A percentile compares a stretch with the other conserved stretches of the same genome.
Conservation (phyloP, 2,888 invertebrate species). For the Oscheius myriophilus region DNA sequence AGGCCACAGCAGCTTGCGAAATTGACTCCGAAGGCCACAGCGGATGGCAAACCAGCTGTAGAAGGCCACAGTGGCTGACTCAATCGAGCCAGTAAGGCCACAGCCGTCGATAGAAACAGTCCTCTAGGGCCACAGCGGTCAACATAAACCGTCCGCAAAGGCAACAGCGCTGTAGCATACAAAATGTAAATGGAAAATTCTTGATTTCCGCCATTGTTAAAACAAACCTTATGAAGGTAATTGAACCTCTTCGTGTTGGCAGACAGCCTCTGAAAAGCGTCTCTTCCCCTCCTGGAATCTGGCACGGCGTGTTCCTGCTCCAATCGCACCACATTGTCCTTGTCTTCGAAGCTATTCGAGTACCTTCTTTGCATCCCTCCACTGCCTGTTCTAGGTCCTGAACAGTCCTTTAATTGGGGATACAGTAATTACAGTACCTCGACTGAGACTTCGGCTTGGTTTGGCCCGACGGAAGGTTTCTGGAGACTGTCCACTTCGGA, state of each 20-base stretch:
- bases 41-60: too few species aligned
- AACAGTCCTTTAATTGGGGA: not conserved
- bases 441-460: slow-evolving; percentile 52
- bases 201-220: too few species aligned
- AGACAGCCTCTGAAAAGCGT: slow-evolving; percentile 58
- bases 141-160: too few species aligned
- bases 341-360: slow-evolving; percentile 62
- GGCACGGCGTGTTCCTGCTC: slow-evolving; percentile 46
- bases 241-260: slow-evolving; percentile 65
- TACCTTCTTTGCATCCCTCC: slow-evolving; percentile 53
- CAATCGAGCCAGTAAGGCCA: too few species aligned
- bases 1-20: too few species aligned
- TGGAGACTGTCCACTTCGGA: slow-evolving; percentile 52
- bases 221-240: slow-evolving; percentile 65
- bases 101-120: too few species aligned
- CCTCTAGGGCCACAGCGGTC: too few species aligned
- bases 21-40: too few species aligned
- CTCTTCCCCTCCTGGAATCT: slow-evolving; percentile 33
- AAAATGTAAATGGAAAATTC: too few species aligned
- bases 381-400: slow-evolving; percentile 37
- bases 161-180: too few species aligned
- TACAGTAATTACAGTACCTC: slow-evolving; percentile 37
- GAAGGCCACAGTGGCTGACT: too few species aligned
- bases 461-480: slow-evolving; percentile 53
- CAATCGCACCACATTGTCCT: slow-evolving; percentile 61